These are phyloP conservation scores for Lampropteryx suffumata DNA, from an alignment of 2,888 invertebrate genomes.

Conservation along the genomic window DNA sequence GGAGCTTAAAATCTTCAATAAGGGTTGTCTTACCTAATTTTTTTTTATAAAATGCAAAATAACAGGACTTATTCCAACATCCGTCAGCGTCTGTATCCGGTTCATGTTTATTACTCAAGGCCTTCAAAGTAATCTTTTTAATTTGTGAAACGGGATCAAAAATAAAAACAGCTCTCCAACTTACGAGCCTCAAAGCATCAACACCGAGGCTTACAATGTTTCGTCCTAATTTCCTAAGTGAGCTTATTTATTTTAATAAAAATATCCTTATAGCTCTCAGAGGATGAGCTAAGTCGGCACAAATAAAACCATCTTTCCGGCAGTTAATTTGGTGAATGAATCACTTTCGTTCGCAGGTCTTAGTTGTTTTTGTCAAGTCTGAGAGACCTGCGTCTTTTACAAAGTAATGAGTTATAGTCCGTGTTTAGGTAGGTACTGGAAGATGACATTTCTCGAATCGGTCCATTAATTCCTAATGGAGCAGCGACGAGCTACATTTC, in stretches of 20 bases:
- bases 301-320: slow-evolving; percentile 59
- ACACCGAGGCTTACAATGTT: slow-evolving; percentile 24
- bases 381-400: slow-evolving; percentile 35
- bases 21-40: too few relatives aligned
- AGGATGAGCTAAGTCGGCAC: slow-evolving; percentile 30
- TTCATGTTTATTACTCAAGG: slow-evolving; percentile 15
- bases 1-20: too few relatives aligned
- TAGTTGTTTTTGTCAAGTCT: slow-evolving; percentile 47
- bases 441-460: slow-evolving; percentile 80
- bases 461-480: slow-evolving; percentile 81
- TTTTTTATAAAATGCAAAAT: too few relatives aligned
- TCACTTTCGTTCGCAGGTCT: slow-evolving; percentile 60
- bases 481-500: slow-evolving; percentile 74
- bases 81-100: neutral
- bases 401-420: slow-evolving; percentile 65
- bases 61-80: too few relatives aligned
- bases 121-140: slow-evolving; percentile 19
- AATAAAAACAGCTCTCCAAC: slow-evolving; percentile 17
- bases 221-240: slow-evolving; percentile 41
- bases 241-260: slow-evolving; percentile 41
- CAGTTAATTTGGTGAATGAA: slow-evolving; percentile 64
- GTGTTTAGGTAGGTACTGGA: slow-evolving; percentile 78
- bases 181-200: slow-evolving; percentile 28
- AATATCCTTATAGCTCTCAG: slow-evolving; percentile 35
- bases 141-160: slow-evolving; percentile 18